Evolutionary conservation across 2,113 vertebrate species (phyloP).

Genomic region (Neomonachus schauinslandi): DNA sequence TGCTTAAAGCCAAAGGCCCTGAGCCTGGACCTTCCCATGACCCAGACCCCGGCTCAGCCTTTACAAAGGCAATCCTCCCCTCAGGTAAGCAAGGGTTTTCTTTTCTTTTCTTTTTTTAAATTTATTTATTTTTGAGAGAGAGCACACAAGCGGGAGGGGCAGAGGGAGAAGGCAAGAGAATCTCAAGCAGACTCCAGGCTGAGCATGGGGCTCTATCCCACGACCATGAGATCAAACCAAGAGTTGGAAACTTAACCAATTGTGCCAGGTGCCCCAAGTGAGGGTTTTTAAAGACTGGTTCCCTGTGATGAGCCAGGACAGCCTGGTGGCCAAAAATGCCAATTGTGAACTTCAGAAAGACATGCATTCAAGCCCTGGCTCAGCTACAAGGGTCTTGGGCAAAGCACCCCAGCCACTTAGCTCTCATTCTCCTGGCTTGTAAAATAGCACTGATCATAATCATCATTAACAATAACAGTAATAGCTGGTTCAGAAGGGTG

Average conservation of each 20-base stretch:
- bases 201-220: not conserved
- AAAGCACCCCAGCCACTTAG: not conserved
- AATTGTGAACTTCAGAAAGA: not conserved
- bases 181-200: not conserved
- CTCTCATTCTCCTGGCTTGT: not conserved
- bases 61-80: not conserved
- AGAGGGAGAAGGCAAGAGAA: not conserved
- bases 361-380: not conserved
- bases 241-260: not conserved
- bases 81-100: not conserved
- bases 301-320: not conserved
- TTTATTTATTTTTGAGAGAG: not conserved
- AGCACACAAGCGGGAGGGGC: not conserved
- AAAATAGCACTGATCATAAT: rapidly evolving
- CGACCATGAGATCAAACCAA: not conserved
- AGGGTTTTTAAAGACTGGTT: not conserved
- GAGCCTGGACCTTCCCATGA: rapidly evolving
- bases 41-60: not conserved
- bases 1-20: too few species aligned
- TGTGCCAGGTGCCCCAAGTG: not conserved
- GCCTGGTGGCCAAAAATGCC: not conserved
- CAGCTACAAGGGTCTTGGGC: rapidly evolving
- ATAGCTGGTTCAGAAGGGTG: not conserved
- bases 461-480: not conserved
- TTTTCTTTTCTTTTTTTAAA: not conserved